Percentiles rank a stretch among this genome's conserved stretches.
phyloP scores from a whole-genome alignment of 2,113 vertebrate species.

The Dasypus novemcinctus region DNA sequence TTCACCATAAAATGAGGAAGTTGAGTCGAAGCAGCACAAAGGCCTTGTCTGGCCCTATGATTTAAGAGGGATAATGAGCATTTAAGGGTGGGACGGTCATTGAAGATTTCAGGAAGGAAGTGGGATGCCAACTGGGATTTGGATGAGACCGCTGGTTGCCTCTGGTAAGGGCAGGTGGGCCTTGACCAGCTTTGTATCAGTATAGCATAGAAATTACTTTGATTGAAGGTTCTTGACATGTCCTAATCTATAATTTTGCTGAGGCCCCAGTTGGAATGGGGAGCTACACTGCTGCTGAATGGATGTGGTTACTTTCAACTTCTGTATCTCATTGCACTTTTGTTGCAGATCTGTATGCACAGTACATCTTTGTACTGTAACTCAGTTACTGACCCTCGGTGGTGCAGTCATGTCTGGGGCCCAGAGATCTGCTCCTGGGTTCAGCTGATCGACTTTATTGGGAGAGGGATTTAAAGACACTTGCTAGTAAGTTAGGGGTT shows the following conservation, averaged over 20 bases:
- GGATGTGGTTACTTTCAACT: not conserved
- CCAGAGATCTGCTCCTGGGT: not conserved
- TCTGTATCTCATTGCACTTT: not conserved
- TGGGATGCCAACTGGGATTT: not conserved
- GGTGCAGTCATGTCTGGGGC: not conserved
- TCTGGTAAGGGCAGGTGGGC: not conserved
- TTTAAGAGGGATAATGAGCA: not conserved
- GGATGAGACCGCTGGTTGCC: not conserved
- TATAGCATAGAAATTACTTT: not conserved
- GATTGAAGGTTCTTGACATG: not conserved
- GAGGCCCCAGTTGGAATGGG: not conserved
- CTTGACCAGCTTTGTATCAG: too few relatives aligned
- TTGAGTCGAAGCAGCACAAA: not conserved
- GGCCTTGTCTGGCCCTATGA: not conserved
- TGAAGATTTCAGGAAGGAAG: not conserved
- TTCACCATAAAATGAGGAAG: not conserved
- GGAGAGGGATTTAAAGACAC: slow-evolving; percentile 3
- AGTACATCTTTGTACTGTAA: not conserved
- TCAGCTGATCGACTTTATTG: not conserved
- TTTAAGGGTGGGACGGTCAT: not conserved
- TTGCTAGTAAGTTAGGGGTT: not conserved
- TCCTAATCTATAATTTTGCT: not conserved
- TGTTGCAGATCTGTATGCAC: not conserved
- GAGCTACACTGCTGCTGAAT: not conserved
- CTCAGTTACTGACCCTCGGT: not conserved